Evolutionary conservation across 1,140 invertebrate species (phyloP).

Genomic region (Brachionus koreanus): DNA sequence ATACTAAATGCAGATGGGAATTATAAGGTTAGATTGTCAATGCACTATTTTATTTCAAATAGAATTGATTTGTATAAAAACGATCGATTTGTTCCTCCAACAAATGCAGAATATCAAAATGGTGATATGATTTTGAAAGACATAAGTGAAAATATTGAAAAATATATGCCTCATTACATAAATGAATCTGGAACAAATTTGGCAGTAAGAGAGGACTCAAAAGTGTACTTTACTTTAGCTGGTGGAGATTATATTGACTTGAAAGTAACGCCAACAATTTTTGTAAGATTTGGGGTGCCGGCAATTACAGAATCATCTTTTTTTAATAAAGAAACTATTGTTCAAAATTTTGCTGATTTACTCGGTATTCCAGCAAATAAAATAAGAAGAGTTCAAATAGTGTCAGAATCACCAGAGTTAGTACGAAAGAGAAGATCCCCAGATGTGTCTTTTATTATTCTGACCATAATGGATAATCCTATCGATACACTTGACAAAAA

Average conservation of each 20-base stretch:
- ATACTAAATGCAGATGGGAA: conserved; percentile 48
- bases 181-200: conserved; percentile 25
- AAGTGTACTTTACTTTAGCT: background rate
- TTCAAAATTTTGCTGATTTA: conserved; percentile 11
- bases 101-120: conserved; percentile 47
- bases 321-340: background rate
- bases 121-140: conserved; percentile 44
- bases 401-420: background rate
- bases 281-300: background rate
- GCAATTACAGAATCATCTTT: background rate
- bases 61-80: conserved; percentile 52
- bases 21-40: conserved; percentile 48
- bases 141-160: background rate
- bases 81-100: conserved; percentile 48
- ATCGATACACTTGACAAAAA: background rate
- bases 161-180: background rate
- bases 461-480: conserved; percentile 2
- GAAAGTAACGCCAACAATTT: conserved; percentile 5
- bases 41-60: conserved; percentile 50
- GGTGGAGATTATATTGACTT: conserved; percentile 22
- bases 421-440: background rate
- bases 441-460: background rate
- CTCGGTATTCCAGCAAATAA: background rate
- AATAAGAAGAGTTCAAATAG: background rate
- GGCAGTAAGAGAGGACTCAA: background rate